Conservation (phyloP, 2,888 invertebrate genomes). For the Euphydryas editha region DNA sequence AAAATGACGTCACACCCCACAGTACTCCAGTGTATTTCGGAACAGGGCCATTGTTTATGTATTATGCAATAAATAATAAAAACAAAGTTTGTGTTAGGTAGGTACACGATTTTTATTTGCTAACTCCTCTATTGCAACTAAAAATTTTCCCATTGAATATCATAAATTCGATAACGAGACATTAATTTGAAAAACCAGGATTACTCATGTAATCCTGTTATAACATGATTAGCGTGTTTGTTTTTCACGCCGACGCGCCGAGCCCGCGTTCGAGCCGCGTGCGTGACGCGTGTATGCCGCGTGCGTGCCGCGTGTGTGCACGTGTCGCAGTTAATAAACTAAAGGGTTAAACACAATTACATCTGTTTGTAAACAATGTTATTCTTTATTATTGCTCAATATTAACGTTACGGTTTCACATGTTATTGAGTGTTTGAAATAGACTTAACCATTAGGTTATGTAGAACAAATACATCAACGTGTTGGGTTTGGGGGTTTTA, state of each 20-base stretch:
- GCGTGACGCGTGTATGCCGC: constrained; percentile 38
- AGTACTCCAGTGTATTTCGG: no score
- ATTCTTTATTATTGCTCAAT: constrained; percentile 21
- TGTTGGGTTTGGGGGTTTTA: constrained; percentile 12
- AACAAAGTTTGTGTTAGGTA: no score
- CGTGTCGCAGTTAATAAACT: constrained; percentile 46
- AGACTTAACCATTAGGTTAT: constrained; percentile 22
- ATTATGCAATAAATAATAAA: no score
- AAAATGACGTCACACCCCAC: no score
- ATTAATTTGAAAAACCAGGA: constrained; percentile 55
- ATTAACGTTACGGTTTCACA: constrained; percentile 14
- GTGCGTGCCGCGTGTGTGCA: constrained; percentile 39
- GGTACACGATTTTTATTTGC: no score
- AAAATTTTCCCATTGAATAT: constrained; percentile 8
- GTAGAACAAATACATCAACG: constrained; percentile 17
- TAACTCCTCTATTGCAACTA: background rate
- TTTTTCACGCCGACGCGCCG: constrained; percentile 39
- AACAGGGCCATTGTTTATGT: no score
- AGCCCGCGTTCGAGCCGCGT: constrained; percentile 42
- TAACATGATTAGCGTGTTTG: constrained; percentile 52
- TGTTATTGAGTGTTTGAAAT: constrained; percentile 32
- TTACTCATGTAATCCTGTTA: constrained; percentile 50
- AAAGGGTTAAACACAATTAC: constrained; percentile 44
- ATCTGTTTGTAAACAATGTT: constrained; percentile 40
- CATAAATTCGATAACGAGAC: constrained; percentile 45